Base-by-base conservation (phyloP, 2,113 vertebrate species). In the Orthonyx spaldingii region DNA sequence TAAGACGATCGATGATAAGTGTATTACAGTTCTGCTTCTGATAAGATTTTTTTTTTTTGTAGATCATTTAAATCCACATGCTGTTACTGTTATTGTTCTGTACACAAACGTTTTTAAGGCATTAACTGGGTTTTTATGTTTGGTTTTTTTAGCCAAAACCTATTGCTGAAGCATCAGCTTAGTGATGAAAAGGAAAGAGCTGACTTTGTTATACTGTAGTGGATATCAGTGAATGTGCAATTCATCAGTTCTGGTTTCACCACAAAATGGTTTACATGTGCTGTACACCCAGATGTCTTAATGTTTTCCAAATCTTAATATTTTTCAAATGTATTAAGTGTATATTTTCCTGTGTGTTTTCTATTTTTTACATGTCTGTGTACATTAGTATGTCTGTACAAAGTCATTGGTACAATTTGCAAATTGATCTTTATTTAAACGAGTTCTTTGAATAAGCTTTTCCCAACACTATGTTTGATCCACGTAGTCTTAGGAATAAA, bases 371-470 rank as follows among this genome's bases (percentile, higher is more conserved):
- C 10, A 15, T 70, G 52, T 70, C 28, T 91, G 0, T 71, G 72
- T 92, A 90, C 30, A 39, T 97, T 93, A 88, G 80, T 94, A 88
- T 97, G 81, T 97, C 94, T 98, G 61, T 97, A 97, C 95, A 87
- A 92, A 96, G 46, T 74, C 75, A 78, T 66, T 86, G 74, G 21
- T 79, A 74, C 46, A 68, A 88, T 75, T 63, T 82, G 69, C 84
- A 97, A 81, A 60, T 23, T 60, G 91, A 85, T 90, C 87, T 77
- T 92, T 98, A 95, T 97, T 95, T 94, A 97, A 97, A 96, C 3
- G 10, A 90, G 30, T 94, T 72, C 13, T 90, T 94, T 76, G 86
- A 95, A 87, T 96, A 95, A 96, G 91, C 87, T 94, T 92, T 93
- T 95, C 70, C 55, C 74, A 44, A 56, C 68, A 65, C 46, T 90